Percentiles rank a stretch among this genome's conserved stretches.
Evolutionary conservation across 2,888 invertebrate genomes (phyloP).

Genomic region (Graphium colonna): DNA sequence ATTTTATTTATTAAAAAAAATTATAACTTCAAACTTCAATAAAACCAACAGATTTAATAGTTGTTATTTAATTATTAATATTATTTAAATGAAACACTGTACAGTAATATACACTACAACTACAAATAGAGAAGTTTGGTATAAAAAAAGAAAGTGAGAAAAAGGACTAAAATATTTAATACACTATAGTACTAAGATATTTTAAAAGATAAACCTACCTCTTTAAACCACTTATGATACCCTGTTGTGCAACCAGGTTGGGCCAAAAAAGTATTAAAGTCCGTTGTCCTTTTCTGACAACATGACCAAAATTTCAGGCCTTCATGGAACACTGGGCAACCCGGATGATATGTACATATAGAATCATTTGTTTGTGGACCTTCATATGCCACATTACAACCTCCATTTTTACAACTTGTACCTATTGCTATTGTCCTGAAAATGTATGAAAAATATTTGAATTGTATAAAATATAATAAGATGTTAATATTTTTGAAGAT

Average conservation of each 20-base stretch:
- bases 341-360: slow-evolving; percentile 90
- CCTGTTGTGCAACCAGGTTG: slow-evolving; percentile 95
- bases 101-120: too few relatives aligned
- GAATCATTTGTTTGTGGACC: slow-evolving; percentile 82
- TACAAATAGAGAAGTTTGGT: too few relatives aligned
- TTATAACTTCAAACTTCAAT: background rate
- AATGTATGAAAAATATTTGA: slow-evolving; percentile 7
- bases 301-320: slow-evolving; percentile 99
- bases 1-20: background rate
- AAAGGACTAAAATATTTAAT: background rate
- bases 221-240: slow-evolving; percentile 91
- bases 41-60: too few relatives aligned
- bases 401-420: slow-evolving; percentile 91
- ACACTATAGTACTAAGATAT: background rate
- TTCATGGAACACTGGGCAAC: slow-evolving; percentile 96
- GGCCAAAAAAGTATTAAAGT: slow-evolving; percentile 94
- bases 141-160: too few relatives aligned
- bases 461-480: too few relatives aligned
- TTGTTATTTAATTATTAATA: too few relatives aligned
- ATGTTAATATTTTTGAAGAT: too few relatives aligned
- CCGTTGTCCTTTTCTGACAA: slow-evolving; percentile 94
- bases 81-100: too few relatives aligned
- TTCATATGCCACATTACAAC: slow-evolving; percentile 86
- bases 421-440: slow-evolving; percentile 82
- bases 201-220: slow-evolving; percentile 61